Evolutionary conservation across 1,140 invertebrate genomes (phyloP).

Genomic region (Lerema accius): DNA sequence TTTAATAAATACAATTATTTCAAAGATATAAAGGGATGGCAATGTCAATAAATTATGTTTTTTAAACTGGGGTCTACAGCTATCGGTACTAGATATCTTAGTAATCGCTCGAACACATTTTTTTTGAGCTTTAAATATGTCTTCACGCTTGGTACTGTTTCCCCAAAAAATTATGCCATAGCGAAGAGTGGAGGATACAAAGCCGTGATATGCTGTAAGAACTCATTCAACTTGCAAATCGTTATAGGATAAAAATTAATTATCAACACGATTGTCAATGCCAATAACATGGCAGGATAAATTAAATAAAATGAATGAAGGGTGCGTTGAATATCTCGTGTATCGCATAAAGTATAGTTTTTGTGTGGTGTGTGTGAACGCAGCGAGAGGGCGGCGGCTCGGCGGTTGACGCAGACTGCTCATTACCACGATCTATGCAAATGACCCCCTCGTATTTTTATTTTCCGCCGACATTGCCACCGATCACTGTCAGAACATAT

Average conservation of each 20-base stretch:
- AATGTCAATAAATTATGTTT: neutral
- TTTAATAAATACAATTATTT: too few relatives aligned
- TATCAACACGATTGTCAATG: slow-evolving; percentile 3
- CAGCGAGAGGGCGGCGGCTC: slow-evolving; percentile 41
- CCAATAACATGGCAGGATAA: slow-evolving; percentile 6
- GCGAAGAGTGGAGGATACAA: too few relatives aligned
- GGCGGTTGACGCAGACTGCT: slow-evolving; percentile 42
- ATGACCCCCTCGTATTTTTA: slow-evolving; percentile 73
- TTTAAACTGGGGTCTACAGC: neutral
- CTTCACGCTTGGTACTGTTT: too few relatives aligned
- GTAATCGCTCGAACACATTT: slow-evolving; percentile 20
- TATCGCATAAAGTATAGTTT: slow-evolving; percentile 9
- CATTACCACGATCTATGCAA: slow-evolving; percentile 78
- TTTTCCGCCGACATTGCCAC: slow-evolving; percentile 58
- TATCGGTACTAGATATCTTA: neutral
- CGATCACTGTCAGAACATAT: slow-evolving; percentile 68
- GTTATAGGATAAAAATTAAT: slow-evolving; percentile 18
- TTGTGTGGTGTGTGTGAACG: neutral
- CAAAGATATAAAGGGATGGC: neutral
- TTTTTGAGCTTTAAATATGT: neutral
- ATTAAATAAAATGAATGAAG: slow-evolving; percentile 13
- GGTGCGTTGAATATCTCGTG: slow-evolving; percentile 3
- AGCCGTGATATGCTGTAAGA: too few relatives aligned
- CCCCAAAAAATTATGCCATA: too few relatives aligned
- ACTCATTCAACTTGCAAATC: neutral